phyloP scores from a whole-genome alignment of 2,888 invertebrate genomes.

The Drosophila vallismaia region DNA sequence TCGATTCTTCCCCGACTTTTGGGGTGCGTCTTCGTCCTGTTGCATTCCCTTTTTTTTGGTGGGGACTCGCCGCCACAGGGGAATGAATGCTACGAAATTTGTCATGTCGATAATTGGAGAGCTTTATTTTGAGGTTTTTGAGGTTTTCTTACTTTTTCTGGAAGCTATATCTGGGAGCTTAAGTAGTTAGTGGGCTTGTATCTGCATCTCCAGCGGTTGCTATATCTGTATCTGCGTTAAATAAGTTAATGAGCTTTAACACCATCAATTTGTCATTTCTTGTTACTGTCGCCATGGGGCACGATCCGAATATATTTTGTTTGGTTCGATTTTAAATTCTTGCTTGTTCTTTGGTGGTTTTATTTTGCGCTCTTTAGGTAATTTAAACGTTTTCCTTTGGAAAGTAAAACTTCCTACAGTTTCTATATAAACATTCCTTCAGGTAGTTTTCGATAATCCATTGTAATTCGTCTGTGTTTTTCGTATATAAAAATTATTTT shows the following conservation, averaged over 20 bases:
- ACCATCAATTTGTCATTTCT: slow-evolving; percentile 83
- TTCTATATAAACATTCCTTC: slow-evolving; percentile 4
- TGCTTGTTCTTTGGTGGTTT: slow-evolving; percentile 2
- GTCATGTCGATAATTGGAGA: slow-evolving; percentile 81
- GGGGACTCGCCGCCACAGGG: slow-evolving; percentile 5
- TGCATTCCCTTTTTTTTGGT: slow-evolving; percentile 18
- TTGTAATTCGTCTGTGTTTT: slow-evolving; percentile 3
- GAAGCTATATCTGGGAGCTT: slow-evolving; percentile 10
- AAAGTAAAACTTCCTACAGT: slow-evolving; percentile 2
- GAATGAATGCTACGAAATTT: slow-evolving; percentile 68
- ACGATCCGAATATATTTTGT: slow-evolving; percentile 4
- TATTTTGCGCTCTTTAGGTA: slow-evolving; percentile 11
- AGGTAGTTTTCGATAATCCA: slow-evolving; percentile 18
- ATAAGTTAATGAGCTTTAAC: slow-evolving; percentile 81
- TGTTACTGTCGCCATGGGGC: slow-evolving; percentile 74
- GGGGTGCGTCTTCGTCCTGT: slow-evolving; percentile 39
- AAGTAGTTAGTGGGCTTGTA: slow-evolving; percentile 35
- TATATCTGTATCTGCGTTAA: slow-evolving; percentile 50
- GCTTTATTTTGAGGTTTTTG: slow-evolving; percentile 72
- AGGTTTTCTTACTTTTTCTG: slow-evolving; percentile 25
- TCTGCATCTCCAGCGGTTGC: slow-evolving; percentile 18
- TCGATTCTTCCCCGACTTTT: slow-evolving; percentile 20
- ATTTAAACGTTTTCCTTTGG: background rate
- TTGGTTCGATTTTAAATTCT: background rate
- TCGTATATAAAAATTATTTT: slow-evolving; percentile 10